A percentile compares a stretch with the other conserved stretches of the same genome.
Conservation (phyloP, 2,113 vertebrate genomes). For the Podarcis raffonei region DNA sequence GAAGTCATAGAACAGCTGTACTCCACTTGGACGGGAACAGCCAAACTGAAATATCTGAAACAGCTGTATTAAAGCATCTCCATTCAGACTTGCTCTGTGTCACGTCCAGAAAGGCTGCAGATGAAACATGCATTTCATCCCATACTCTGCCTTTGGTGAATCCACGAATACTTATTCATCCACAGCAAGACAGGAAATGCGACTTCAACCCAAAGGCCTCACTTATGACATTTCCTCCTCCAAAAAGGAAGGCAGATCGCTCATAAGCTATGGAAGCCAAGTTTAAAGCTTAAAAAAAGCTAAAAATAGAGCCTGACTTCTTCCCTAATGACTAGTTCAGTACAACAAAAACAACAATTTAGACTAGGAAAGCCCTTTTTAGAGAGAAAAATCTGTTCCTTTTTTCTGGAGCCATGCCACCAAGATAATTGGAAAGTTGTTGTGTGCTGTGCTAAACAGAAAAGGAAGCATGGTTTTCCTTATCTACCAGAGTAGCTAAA, state of each 20-base stretch:
- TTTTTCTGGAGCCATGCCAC: not conserved
- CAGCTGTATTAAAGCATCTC: not conserved
- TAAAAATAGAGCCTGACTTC: constrained; percentile 15
- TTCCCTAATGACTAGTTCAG: not conserved
- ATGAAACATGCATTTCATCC: not conserved
- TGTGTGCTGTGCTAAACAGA: constrained; percentile 8
- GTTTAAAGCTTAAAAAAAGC: not conserved
- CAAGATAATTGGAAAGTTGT: constrained; percentile 5
- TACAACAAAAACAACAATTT: not conserved
- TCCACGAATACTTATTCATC: not conserved
- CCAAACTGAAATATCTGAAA: constrained; percentile 7
- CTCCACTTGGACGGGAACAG: constrained; percentile 15
- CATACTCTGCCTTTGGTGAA: not conserved
- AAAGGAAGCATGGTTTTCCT: not conserved
- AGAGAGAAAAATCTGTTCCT: not conserved
- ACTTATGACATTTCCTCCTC: not conserved
- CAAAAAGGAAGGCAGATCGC: fast-evolving
- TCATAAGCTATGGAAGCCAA: not conserved
- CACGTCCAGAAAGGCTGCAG: not conserved
- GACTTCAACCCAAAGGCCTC: not conserved
- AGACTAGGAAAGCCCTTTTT: constrained; percentile 27
- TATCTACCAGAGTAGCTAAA: not conserved
- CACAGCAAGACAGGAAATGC: not conserved
- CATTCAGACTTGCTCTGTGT: not conserved
- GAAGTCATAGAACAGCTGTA: not conserved